These are phyloP conservation scores for Acrossocheilus fasciatus DNA, from an alignment of 2,797 vertebrate genomes.

Conservation along the genomic window DNA sequence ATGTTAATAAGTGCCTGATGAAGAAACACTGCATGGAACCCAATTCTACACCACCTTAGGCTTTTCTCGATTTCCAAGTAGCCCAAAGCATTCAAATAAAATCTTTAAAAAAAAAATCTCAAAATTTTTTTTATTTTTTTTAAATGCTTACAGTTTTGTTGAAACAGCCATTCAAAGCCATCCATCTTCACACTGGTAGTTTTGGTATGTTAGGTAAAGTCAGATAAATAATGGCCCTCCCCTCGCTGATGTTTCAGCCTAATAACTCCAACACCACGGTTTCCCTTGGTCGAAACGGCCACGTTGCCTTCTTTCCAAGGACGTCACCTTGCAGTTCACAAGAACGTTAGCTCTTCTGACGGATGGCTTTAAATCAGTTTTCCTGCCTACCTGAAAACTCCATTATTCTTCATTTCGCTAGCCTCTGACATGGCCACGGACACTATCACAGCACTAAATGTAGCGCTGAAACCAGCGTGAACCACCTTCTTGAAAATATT, in stretches of 20 bases:
- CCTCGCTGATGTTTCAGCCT: slow-evolving; percentile 61
- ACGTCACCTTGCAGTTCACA: slow-evolving; percentile 58
- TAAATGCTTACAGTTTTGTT: slow-evolving; percentile 33
- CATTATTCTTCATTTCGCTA: slow-evolving; percentile 72
- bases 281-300: slow-evolving; percentile 62
- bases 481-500: slow-evolving; percentile 46
- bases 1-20: not conserved
- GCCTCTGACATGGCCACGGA: slow-evolving; percentile 53
- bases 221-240: slow-evolving; percentile 65
- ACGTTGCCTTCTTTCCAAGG: slow-evolving; percentile 67
- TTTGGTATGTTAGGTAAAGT: slow-evolving; percentile 59
- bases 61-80: not conserved
- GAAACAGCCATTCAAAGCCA: slow-evolving; percentile 42
- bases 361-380: slow-evolving; percentile 70
- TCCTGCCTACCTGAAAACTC: slow-evolving; percentile 59
- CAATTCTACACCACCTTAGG: not conserved
- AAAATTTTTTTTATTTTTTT: too few species aligned
- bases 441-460: slow-evolving; percentile 53
- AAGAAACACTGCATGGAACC: not conserved
- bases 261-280: slow-evolving; percentile 53
- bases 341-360: slow-evolving; percentile 64
- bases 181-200: slow-evolving; percentile 59
- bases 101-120: not conserved
- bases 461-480: not conserved
- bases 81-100: slow-evolving; percentile 15